A percentile compares a stretch with the other conserved stretches of the same genome.
Evolutionary conservation across 2,888 invertebrate species (phyloP).

Genomic region (Elmis aenea): DNA sequence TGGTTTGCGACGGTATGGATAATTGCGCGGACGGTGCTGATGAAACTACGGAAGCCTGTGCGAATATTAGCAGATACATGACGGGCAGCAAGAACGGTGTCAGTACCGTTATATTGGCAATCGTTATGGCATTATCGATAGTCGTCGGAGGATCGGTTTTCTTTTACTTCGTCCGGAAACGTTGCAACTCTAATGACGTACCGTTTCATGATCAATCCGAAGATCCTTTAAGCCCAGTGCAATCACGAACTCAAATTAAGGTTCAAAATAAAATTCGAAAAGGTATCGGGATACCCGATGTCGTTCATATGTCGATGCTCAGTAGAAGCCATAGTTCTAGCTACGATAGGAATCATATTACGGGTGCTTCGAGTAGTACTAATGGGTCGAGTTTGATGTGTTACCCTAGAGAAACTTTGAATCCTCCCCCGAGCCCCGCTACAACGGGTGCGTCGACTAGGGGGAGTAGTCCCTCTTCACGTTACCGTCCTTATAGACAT

Average conservation of each 20-base stretch:
- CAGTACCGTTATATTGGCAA: conserved; percentile 46
- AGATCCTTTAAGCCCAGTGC: conserved; percentile 59
- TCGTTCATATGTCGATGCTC: conserved; percentile 61
- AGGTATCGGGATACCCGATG: conserved; percentile 48
- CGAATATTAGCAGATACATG: conserved; percentile 45
- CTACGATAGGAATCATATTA: conserved; percentile 63
- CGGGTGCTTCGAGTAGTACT: conserved; percentile 63
- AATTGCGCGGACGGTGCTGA: conserved; percentile 80
- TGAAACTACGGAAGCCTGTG: conserved; percentile 64
- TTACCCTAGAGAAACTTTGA: conserved; percentile 81
- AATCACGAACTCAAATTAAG: conserved; percentile 37
- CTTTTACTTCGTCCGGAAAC: conserved; percentile 31
- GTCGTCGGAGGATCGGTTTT: conserved; percentile 47
- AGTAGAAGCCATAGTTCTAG: conserved; percentile 60
- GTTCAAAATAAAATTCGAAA: conserved; percentile 39
- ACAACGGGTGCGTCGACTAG: conserved; percentile 60
- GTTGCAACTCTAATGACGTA: conserved; percentile 27
- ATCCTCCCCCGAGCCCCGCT: conserved; percentile 89
- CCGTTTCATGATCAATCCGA: conserved; percentile 58
- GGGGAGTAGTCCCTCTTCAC: conserved; percentile 53
- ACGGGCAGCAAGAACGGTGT: conserved; percentile 28
- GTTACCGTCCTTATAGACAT: conserved; percentile 71
- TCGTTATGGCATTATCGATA: conserved; percentile 53
- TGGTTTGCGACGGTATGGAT: conserved; percentile 70
- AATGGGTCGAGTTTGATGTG: conserved; percentile 52